Evolutionary conservation across 92 coral and sea anemone species (phyloP).

Genomic region (Montipora capitata): DNA sequence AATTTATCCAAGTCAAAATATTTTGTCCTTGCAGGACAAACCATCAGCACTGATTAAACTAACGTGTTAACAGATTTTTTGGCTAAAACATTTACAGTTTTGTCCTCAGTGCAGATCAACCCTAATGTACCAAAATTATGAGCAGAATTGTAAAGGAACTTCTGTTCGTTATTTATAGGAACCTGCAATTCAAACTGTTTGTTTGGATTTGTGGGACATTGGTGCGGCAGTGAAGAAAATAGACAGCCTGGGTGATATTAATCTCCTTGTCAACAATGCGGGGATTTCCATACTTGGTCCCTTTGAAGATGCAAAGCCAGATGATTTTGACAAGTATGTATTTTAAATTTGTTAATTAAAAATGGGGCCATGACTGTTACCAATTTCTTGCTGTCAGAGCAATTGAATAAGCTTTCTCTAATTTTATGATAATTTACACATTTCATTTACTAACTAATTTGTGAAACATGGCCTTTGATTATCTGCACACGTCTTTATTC

Average conservation of each 20-base stretch:
- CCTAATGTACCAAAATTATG: no score
- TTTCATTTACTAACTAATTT: background rate
- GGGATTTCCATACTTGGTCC: constrained; percentile 79
- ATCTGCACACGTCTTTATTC: background rate
- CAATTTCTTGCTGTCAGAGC: no score
- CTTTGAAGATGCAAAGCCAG: constrained; percentile 82
- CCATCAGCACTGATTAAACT: no score
- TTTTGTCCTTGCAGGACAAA: no score
- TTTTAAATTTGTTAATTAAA: background rate
- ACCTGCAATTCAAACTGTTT: constrained; percentile 85
- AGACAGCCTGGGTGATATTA: constrained; percentile 87
- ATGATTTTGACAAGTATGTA: constrained; percentile 89
- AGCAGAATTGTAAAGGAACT: background rate
- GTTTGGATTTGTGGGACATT: constrained; percentile 79
- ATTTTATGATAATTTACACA: no score
- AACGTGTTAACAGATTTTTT: background rate
- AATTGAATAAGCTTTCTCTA: no score
- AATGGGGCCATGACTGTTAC: no score
- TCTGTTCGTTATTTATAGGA: constrained; percentile 58
- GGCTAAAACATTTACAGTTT: background rate
- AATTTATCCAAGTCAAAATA: no score
- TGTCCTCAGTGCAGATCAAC: no score
- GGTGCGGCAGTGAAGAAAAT: constrained; percentile 76
- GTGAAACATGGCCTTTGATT: background rate
- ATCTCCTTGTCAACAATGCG: constrained; percentile 95